Conservation (phyloP, 2,113 vertebrate species). For the Platycercus adscitus region DNA sequence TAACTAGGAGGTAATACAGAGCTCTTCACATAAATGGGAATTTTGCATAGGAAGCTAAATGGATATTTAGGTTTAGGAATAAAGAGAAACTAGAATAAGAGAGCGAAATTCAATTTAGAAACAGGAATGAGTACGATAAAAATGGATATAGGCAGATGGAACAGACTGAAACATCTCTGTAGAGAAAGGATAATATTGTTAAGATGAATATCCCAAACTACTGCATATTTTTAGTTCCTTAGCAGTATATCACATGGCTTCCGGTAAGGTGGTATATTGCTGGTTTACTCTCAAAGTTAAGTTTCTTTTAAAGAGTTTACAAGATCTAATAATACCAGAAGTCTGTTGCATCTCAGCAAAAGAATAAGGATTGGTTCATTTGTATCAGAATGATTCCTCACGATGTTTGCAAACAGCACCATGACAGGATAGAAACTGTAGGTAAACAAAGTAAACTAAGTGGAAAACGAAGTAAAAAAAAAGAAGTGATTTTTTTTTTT, state of each 20-base stretch:
- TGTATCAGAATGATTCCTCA: neutral
- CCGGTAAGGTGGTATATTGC: neutral
- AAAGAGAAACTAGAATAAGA: neutral
- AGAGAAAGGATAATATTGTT: constrained; percentile 26
- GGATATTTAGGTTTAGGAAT: neutral
- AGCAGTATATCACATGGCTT: neutral
- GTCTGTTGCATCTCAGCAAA: neutral
- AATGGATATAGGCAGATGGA: constrained; percentile 36
- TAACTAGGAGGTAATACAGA: neutral
- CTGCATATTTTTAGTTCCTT: constrained; percentile 2
- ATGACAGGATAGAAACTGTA: neutral
- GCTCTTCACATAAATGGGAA: neutral
- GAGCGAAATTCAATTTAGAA: constrained; percentile 27
- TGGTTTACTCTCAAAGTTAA: neutral
- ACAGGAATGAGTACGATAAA: constrained; percentile 5
- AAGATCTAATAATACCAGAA: neutral
- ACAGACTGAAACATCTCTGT: constrained; percentile 20
- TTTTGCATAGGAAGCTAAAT: neutral
- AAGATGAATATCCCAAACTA: constrained; percentile 15
- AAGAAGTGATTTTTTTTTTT: neutral
- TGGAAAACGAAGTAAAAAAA: neutral
- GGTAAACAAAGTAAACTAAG: neutral
- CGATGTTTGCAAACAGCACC: neutral
- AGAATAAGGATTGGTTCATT: neutral
- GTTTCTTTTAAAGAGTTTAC: neutral